Evolutionary conservation across 2,888 invertebrate species (phyloP).

Genomic region (Megamerina dolium): DNA sequence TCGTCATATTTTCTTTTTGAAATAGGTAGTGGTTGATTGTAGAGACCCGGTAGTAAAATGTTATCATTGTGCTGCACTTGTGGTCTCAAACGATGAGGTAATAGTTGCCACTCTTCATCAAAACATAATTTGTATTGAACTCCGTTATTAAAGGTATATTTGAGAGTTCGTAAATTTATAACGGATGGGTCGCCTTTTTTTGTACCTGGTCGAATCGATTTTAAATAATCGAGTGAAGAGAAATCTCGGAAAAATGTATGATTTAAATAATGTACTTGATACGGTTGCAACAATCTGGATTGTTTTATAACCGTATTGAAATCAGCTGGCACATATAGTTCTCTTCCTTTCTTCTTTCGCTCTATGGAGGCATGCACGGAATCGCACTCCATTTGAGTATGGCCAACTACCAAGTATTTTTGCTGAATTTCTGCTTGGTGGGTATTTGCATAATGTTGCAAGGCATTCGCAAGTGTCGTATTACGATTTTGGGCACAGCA

Average conservation of each 20-base stretch:
- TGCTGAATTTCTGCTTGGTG: constrained; percentile 13
- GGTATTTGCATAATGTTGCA: constrained; percentile 12
- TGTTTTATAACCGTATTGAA: constrained; percentile 12
- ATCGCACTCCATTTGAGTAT: constrained; percentile 11
- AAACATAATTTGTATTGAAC: constrained; percentile 14
- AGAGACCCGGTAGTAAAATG: constrained; percentile 12
- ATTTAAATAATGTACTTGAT: constrained; percentile 13
- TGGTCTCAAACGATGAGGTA: constrained; percentile 12
- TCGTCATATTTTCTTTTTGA: constrained; percentile 17
- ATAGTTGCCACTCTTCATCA: constrained; percentile 13
- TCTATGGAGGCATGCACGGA: constrained; percentile 9
- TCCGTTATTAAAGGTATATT: constrained; percentile 11
- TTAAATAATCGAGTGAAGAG: constrained; percentile 13
- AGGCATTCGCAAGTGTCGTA: constrained; percentile 10
- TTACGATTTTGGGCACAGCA: constrained; percentile 11
- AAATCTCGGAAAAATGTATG: constrained; percentile 13
- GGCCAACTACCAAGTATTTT: constrained; percentile 10
- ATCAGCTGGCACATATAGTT: constrained; percentile 11
- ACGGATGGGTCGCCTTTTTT: constrained; percentile 11
- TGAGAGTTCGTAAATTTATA: constrained; percentile 9
- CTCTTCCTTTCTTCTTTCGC: constrained; percentile 14
- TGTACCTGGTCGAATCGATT: constrained; percentile 14
- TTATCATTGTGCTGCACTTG: constrained; percentile 15
- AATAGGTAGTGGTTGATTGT: constrained; percentile 16
- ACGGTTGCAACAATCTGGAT: constrained; percentile 11